Base-by-base conservation (phyloP, 2,797 vertebrate genomes). In the Syngnathus rostellatus region DNA sequence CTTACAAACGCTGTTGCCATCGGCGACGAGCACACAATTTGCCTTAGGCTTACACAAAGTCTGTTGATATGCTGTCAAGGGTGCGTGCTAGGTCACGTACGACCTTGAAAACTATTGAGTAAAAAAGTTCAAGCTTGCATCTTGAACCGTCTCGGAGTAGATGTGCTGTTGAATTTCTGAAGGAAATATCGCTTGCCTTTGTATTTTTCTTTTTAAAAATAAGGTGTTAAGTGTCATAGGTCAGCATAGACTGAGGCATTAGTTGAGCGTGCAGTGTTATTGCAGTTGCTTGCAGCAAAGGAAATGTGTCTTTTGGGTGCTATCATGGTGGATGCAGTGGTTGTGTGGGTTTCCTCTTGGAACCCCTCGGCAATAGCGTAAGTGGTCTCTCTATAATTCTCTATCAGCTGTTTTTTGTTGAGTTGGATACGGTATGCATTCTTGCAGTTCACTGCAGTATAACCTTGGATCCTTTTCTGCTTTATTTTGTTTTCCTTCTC, bases 1-100 rank as follows among this genome's bases (percentile, higher is more conserved):
- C 59, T 61, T 41, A 6, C n/a, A 41, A 41, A 61, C 3, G 9
- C 38, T 12, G 39, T 61, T 43, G 59, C 39, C 59, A 41, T 43
- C 9, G 57, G 59, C n/a, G 59, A 61, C 39, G n/a, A 21, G 39
- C 7, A 31, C 25, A 37, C 31, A 16, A 31, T 55, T 6, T 6
- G 54, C 59, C 55, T 58, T 5, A 38, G 55, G 55, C 55, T 58
- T 58, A 19, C 55, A 58, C 31, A 11, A 31, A 58, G 55, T 58
- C 23, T 38, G 55, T 58, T 58, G 55, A 58, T 59, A 59, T 19
- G 38, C 17, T 38, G 37, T 59, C 57, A 16, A 57, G 25, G 55
- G 55, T 5, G 25, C 3, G 55, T 31, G 23, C 17, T 16, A 37
- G 54, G 55, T 57, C 12, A 57, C 2, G 55, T 57, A 31, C 23